These are phyloP conservation scores for Morpho helenor DNA, from an alignment of 2,888 invertebrate genomes.

Conservation along the genomic window DNA sequence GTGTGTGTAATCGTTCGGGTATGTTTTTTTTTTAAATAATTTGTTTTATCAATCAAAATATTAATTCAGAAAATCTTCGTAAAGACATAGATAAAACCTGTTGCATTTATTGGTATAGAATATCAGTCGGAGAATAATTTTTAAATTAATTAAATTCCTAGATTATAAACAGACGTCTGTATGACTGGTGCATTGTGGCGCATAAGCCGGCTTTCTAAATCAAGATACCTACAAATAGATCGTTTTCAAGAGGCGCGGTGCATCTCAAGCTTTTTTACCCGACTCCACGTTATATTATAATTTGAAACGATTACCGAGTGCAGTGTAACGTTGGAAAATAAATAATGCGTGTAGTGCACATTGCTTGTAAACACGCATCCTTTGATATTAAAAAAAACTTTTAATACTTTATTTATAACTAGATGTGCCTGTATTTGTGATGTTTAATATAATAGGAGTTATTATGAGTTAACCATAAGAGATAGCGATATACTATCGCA, in stretches of 20 bases:
- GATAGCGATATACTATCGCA: too few relatives aligned
- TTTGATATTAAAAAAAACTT: constrained; percentile 7
- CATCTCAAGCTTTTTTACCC: constrained; percentile 11
- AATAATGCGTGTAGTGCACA: constrained; percentile 8
- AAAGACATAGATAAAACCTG: too few relatives aligned
- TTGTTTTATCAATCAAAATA: too few relatives aligned
- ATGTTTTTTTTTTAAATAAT: too few relatives aligned
- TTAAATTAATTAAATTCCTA: constrained; percentile 11
- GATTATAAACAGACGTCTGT: constrained; percentile 14
- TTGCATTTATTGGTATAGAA: too few relatives aligned
- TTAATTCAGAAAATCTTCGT: too few relatives aligned
- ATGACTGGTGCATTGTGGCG: constrained; percentile 12
- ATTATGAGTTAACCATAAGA: too few relatives aligned
- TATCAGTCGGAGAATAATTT: background rate
- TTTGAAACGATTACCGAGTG: constrained; percentile 9
- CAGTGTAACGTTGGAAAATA: constrained; percentile 7
- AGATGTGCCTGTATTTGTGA: too few relatives aligned
- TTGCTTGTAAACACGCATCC: constrained; percentile 4
- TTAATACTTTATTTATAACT: background rate
- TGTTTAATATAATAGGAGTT: too few relatives aligned
- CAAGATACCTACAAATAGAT: constrained; percentile 32
- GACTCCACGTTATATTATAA: constrained; percentile 6
- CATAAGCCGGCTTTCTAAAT: constrained; percentile 28
- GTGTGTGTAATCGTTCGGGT: too few relatives aligned
- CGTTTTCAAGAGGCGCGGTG: constrained; percentile 33